Evolutionary conservation across 2,888 invertebrate species (phyloP).

Genomic region (Helicoverpa assulta): DNA sequence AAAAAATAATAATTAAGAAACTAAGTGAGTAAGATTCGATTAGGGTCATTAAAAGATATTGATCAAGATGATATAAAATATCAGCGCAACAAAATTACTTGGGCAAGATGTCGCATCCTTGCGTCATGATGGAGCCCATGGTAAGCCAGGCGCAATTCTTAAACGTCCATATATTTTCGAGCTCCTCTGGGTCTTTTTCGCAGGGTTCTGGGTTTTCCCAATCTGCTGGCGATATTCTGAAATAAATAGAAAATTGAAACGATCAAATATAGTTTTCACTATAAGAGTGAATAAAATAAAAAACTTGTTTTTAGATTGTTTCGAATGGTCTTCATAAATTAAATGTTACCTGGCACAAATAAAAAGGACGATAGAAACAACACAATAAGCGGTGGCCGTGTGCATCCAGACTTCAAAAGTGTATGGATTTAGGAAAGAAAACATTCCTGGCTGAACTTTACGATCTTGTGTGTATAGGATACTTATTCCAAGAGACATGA

Average conservation of each 20-base stretch:
- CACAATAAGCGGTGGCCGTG: conserved; percentile 95
- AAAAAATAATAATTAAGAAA: background rate
- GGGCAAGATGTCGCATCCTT: conserved; percentile 97
- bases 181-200: conserved; percentile 94
- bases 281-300: too few species aligned
- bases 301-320: too few species aligned
- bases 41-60: too few species aligned
- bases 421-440: conserved; percentile 97
- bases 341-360: conserved; percentile 93
- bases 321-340: background rate
- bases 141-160: conserved; percentile 98
- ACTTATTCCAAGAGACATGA: conserved; percentile 98
- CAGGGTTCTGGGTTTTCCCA: conserved; percentile 98
- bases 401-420: conserved; percentile 96
- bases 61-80: background rate
- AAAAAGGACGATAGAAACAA: conserved; percentile 95
- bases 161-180: conserved; percentile 97
- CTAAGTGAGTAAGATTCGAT: too few species aligned
- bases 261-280: too few species aligned
- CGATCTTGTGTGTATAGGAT: conserved; percentile 95
- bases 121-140: conserved; percentile 97
- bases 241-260: conserved; percentile 46
- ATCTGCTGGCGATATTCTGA: conserved; percentile 96
- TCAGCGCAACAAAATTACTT: conserved; percentile 90
- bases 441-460: conserved; percentile 93